Evolutionary conservation across 2,888 invertebrate species (phyloP), one percentile per base, ranked within the genome.

Genomic region (Corythucha ciliata): DNA sequence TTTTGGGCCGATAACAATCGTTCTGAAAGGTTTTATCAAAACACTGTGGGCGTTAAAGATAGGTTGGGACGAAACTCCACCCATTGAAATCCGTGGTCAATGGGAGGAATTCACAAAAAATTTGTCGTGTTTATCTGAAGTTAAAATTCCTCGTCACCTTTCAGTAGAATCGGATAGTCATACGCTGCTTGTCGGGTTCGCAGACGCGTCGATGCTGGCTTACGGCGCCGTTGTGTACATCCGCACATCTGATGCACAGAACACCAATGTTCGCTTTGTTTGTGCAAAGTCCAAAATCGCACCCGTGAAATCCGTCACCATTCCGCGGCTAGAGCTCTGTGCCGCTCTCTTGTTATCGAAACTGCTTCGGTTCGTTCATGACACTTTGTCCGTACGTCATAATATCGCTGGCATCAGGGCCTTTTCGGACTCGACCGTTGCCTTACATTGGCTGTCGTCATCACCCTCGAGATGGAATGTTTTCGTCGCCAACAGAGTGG

Each of bases 211-310:
- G 20, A 20, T 12, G 29, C 3, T 22, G 4, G 45, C 29, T 3
- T 45, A 45, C 21, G 45, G 29, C 3, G 29, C 45, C 18, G 45
- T 45, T 7, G 45, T 45, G 4, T 45, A 45, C 21, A 6, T 45
- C 20, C 20, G 22, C 20, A 6, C 40, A 8, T 8, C 22, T 7
- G 40, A 40, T 18, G n/a, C n/a, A n/a, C n/a, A n/a, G n/a, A n/a
- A n/a, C n/a, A n/a, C n/a, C n/a, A n/a, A n/a, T n/a, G n/a, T n/a
- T n/a, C n/a, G n/a, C 20, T 10, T 18, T 8, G 20, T 7, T 7
- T 8, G 29, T 29, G 29, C 29, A 29, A 29, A 8, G n/a, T 29
- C 29, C 8, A 29, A 29, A 29, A n/a, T 29, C n/a, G 29, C 29
- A n/a, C 29, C 29, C 29, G 10, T 29, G 29, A 29, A 29, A n/a